Evolutionary conservation across 1,140 invertebrate species (phyloP).

Genomic region (Rhagoletis pomonella): DNA sequence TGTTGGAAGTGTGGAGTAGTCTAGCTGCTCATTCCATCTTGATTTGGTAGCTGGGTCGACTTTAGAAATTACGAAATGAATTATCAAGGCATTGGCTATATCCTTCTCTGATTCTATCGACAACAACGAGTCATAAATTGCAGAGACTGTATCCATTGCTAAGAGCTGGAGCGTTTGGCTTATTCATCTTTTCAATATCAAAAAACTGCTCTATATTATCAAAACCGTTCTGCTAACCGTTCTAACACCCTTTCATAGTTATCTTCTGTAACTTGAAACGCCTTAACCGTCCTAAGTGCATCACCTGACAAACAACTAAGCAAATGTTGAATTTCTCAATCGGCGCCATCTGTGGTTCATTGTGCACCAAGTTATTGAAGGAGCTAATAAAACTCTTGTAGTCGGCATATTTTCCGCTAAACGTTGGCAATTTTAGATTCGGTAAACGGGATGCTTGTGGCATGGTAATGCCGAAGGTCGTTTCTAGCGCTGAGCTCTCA

Average conservation of each 20-base stretch:
- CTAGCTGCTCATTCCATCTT: too few relatives aligned
- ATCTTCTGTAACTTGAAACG: conserved; percentile 55
- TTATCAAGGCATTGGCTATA: conserved; percentile 43
- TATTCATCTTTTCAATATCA: not conserved
- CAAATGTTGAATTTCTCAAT: conserved; percentile 57
- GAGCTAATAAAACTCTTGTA: conserved; percentile 52
- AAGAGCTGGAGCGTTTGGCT: not conserved
- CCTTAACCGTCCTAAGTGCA: conserved; percentile 23
- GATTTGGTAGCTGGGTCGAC: too few relatives aligned
- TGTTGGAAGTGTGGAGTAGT: too few relatives aligned
- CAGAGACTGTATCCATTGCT: conserved; percentile 4
- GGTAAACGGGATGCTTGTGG: not conserved
- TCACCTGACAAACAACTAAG: conserved; percentile 19
- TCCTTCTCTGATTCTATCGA: conserved; percentile 29
- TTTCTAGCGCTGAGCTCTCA: not conserved
- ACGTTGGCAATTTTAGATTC: conserved; percentile 45
- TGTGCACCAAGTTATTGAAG: not conserved
- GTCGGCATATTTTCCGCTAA: conserved; percentile 54
- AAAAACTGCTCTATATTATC: not conserved
- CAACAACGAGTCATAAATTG: conserved; percentile 29
- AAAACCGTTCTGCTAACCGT: too few relatives aligned
- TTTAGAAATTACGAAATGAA: not conserved
- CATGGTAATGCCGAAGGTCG: not conserved
- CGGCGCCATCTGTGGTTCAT: not conserved
- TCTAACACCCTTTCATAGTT: conserved; percentile 18